A percentile compares a stretch with the other conserved stretches of the same genome.
Conservation (phyloP, 1,140 invertebrate species). For the Drosophila funebris region DNA sequence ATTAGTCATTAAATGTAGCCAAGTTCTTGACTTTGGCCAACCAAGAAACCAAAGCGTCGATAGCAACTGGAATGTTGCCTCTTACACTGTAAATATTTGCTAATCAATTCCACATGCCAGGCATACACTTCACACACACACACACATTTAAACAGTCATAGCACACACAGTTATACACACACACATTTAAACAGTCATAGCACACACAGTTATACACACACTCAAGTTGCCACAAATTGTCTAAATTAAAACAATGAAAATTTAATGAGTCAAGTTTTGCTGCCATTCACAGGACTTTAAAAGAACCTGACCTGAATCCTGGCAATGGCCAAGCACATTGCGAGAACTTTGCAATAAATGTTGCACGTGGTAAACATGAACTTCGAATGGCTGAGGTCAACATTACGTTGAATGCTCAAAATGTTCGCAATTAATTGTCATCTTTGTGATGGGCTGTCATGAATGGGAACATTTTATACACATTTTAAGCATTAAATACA, state of each 20-base stretch:
- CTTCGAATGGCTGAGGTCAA: neutral
- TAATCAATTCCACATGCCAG: slow-evolving; percentile 24
- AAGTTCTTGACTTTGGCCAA: slow-evolving; percentile 35
- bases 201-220: neutral
- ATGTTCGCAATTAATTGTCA: neutral
- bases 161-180: neutral
- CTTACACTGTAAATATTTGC: slow-evolving; percentile 4
- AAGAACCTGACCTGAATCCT: slow-evolving; percentile 35
- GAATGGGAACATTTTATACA: too few species aligned
- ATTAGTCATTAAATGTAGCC: slow-evolving; percentile 66
- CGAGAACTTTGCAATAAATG: slow-evolving; percentile 28
- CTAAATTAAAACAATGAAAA: slow-evolving; percentile 79
- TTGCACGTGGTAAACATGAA: neutral
- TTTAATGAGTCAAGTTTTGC: slow-evolving; percentile 71
- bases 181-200: slow-evolving; percentile 11
- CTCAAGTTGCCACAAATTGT: slow-evolving; percentile 32
- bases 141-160: too few species aligned
- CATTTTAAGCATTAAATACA: too few species aligned
- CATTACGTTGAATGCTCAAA: slow-evolving; percentile 3
- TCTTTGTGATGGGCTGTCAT: neutral
- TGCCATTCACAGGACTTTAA: slow-evolving; percentile 20
- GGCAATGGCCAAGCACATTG: slow-evolving; percentile 29
- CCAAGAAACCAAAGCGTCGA: slow-evolving; percentile 22
- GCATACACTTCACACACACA: neutral
- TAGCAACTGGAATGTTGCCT: slow-evolving; percentile 7